Conservation (phyloP, 2,888 invertebrate species). For the Diadegma fenestrale region DNA sequence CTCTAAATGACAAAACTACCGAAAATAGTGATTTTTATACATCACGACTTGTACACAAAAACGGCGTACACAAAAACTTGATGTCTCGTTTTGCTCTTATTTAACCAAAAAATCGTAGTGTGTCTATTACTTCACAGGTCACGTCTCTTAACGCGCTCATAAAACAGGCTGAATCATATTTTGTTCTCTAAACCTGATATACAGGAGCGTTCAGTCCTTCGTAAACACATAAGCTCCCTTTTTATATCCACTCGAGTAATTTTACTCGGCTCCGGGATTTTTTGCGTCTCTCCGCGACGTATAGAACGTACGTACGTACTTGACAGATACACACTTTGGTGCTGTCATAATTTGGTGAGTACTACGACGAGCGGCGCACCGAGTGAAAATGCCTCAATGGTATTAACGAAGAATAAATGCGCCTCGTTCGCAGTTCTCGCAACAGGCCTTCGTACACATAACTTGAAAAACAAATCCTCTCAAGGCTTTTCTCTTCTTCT, state of each 20-base stretch:
- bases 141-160: constrained; percentile 33
- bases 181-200: constrained; percentile 22
- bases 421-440: constrained; percentile 46
- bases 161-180: constrained; percentile 9
- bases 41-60: too few relatives aligned
- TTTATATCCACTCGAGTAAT: constrained; percentile 37
- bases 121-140: constrained; percentile 25
- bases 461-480: constrained; percentile 49
- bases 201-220: constrained; percentile 20
- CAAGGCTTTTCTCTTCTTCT: background rate
- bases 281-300: background rate
- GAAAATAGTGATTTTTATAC: too few relatives aligned
- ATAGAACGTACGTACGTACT: background rate
- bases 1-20: too few relatives aligned
- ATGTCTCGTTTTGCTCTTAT: background rate
- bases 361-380: constrained; percentile 20
- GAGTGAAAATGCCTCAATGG: constrained; percentile 35
- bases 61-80: background rate
- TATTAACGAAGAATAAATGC: constrained; percentile 55
- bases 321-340: background rate
- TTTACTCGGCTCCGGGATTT: constrained; percentile 35
- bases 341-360: constrained; percentile 42
- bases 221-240: constrained; percentile 40
- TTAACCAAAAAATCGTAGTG: background rate
- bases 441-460: constrained; percentile 11